Conservation (phyloP, 2,888 invertebrate genomes). For the Rotaria socialis region DNA sequence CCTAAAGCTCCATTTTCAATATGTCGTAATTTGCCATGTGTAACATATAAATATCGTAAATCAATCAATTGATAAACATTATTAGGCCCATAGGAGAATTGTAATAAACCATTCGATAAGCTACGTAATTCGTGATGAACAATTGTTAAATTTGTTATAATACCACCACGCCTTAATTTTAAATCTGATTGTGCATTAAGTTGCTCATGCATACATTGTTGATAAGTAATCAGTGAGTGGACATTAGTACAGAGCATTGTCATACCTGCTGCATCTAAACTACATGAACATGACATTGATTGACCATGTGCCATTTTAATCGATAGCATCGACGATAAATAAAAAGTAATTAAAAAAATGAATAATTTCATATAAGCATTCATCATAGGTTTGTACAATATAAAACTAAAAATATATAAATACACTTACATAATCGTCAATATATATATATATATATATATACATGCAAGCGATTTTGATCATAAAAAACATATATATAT, state of each 20-base stretch:
- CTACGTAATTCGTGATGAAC: not conserved
- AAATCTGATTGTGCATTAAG: not conserved
- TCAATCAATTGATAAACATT: not conserved
- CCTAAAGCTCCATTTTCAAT: constrained; percentile 6
- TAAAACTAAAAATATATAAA: not conserved
- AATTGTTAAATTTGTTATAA: constrained; percentile 28
- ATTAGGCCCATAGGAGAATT: constrained; percentile 15
- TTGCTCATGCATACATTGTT: constrained; percentile 29
- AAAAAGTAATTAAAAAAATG: not conserved
- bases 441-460: not conserved
- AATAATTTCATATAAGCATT: constrained; percentile 5
- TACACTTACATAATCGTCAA: not conserved
- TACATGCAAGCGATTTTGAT: not conserved
- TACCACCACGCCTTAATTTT: not conserved
- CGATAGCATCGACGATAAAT: not conserved
- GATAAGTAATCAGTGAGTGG: not conserved
- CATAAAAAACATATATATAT: not conserved
- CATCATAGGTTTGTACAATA: not conserved
- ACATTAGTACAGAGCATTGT: constrained; percentile 19
- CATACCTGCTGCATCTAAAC: not conserved
- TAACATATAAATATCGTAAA: constrained; percentile 34
- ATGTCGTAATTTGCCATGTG: not conserved
- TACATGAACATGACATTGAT: not conserved
- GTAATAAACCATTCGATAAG: not conserved
- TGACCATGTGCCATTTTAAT: too few species aligned